phyloP scores from a whole-genome alignment of 2,113 vertebrate species.

The Hucho hucho region DNA sequence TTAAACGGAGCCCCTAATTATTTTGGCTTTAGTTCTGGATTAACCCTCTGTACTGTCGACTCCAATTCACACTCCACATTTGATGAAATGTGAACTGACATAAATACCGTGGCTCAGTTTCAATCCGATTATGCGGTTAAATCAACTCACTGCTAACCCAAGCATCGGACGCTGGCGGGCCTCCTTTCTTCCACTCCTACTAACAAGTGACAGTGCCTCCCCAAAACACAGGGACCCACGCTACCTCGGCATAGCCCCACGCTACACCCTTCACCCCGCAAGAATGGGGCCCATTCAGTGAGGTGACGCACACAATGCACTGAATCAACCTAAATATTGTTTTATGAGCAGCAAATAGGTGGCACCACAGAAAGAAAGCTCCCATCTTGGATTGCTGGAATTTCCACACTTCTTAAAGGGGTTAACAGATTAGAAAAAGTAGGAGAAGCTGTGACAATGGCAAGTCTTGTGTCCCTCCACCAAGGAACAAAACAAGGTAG shows the following conservation, averaged over 20 bases:
- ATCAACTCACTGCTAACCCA: conserved; percentile 80
- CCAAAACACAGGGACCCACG: conserved; percentile 77
- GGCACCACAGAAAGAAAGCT: conserved; percentile 78
- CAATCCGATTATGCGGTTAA: conserved; percentile 86
- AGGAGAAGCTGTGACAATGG: conserved; percentile 44
- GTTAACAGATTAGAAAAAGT: conserved; percentile 53
- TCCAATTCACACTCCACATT: conserved; percentile 72
- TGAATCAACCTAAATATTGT: conserved; percentile 87
- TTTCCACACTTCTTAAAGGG: conserved; percentile 67
- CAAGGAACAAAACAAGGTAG: conserved; percentile 34
- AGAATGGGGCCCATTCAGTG: conserved; percentile 81
- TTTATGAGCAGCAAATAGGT: conserved; percentile 86
- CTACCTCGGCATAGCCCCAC: conserved; percentile 73
- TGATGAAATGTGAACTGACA: conserved; percentile 90
- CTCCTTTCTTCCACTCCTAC: conserved; percentile 72
- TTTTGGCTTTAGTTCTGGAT: conserved; percentile 91
- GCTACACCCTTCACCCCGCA: conserved; percentile 78
- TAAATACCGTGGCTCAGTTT: conserved; percentile 84
- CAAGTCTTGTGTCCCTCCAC: conserved; percentile 37
- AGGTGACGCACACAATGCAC: conserved; percentile 78
- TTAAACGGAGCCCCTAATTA: conserved; percentile 88
- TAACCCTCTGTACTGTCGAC: conserved; percentile 82
- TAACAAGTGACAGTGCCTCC: conserved; percentile 78
- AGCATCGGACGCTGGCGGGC: conserved; percentile 77
- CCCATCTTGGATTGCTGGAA: conserved; percentile 67